These are phyloP conservation scores for Prunella strophiata DNA, from an alignment of 2,797 vertebrate species.

Conservation along the genomic window DNA sequence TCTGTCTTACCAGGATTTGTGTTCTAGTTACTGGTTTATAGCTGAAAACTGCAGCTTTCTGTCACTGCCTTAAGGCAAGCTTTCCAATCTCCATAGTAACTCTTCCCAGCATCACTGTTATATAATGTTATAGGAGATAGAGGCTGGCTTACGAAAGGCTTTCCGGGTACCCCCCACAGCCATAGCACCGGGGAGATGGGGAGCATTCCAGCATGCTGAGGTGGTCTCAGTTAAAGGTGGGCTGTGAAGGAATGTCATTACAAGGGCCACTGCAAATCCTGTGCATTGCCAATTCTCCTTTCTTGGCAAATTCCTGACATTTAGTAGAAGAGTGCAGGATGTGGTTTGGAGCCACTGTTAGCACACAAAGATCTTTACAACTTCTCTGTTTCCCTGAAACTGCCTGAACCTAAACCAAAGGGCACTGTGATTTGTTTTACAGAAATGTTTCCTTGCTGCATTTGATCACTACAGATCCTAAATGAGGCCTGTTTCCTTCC, in stretches of 20 bases:
- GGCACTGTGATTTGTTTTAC: not conserved
- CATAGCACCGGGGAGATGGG: not conserved
- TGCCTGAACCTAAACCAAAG: not conserved
- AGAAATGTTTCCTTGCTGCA: not conserved
- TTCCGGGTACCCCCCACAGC: fast-evolving
- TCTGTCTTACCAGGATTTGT: not conserved
- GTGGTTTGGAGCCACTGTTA: not conserved
- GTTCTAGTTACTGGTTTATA: constrained; percentile 1
- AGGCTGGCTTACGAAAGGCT: not conserved
- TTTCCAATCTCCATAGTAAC: constrained; percentile 65
- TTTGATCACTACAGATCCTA: not conserved
- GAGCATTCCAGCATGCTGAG: fast-evolving
- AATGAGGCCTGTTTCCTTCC: not conserved
- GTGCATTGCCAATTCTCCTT: not conserved
- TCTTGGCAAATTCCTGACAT: not conserved
- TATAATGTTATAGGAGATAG: not conserved
- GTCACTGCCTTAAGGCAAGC: not conserved
- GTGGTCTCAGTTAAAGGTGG: not conserved
- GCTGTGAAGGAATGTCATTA: not conserved
- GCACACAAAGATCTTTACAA: not conserved
- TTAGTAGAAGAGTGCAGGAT: not conserved
- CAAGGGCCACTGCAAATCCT: not conserved
- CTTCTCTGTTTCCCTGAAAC: not conserved
- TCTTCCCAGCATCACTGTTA: not conserved
- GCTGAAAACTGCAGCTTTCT: not conserved